These are phyloP conservation scores for Chitala chitala DNA, from an alignment of 2,113 vertebrate genomes.

Conservation along the genomic window DNA sequence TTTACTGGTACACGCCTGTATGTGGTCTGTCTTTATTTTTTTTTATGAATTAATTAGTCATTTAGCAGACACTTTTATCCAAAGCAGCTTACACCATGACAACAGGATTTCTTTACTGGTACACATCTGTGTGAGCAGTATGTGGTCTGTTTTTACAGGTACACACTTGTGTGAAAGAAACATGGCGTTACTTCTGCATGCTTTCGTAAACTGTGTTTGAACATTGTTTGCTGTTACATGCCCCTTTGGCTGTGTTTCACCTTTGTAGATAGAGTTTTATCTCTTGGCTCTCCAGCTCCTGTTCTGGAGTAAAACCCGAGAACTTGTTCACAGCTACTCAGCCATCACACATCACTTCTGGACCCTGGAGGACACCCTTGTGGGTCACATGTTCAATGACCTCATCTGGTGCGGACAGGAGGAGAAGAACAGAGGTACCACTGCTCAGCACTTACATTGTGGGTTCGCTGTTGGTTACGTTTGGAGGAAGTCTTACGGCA, in stretches of 20 bases:
- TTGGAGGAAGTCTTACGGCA: background rate
- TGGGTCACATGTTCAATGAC: constrained; percentile 67
- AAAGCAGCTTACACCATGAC: too few species aligned
- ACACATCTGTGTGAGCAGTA: constrained; percentile 4
- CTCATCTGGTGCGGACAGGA: constrained; percentile 63
- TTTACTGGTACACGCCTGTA: too few species aligned
- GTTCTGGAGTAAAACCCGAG: constrained; percentile 67
- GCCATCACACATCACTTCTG: constrained; percentile 48
- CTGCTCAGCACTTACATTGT: background rate
- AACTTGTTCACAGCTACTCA: constrained; percentile 54
- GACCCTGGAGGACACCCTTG: constrained; percentile 66
- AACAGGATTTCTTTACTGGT: background rate
- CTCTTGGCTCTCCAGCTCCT: constrained; percentile 48
- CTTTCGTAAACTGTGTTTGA: too few species aligned
- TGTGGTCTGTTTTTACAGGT: too few species aligned
- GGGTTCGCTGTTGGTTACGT: too few species aligned
- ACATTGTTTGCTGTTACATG: too few species aligned
- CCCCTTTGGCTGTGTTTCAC: too few species aligned
- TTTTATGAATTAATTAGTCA: too few species aligned
- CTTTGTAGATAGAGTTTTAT: background rate
- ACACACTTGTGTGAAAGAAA: too few species aligned
- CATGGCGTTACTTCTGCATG: too few species aligned
- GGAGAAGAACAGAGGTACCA: constrained; percentile 45
- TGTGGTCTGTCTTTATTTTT: too few species aligned
- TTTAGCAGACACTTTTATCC: too few species aligned